These are phyloP conservation scores for Ephestia elutella DNA, from an alignment of 1,140 invertebrate species.

Conservation along the genomic window DNA sequence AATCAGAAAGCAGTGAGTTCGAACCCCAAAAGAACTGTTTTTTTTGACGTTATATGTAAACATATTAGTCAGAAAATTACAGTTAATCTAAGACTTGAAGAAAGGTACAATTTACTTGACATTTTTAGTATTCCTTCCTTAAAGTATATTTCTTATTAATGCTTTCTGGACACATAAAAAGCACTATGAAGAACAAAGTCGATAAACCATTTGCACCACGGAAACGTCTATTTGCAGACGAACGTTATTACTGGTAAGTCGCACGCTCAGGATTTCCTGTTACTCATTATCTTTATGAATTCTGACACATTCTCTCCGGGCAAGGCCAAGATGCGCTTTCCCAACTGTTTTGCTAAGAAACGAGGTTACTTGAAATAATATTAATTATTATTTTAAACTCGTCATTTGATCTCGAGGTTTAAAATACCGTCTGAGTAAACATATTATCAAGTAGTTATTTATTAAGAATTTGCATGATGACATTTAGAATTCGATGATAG, in stretches of 20 bases:
- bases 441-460: too few species aligned
- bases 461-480: too few species aligned
- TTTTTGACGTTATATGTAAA: too few species aligned
- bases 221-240: neutral
- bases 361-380: slow-evolving; percentile 1
- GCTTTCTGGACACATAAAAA: neutral
- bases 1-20: too few species aligned
- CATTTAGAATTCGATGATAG: too few species aligned
- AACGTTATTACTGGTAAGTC: neutral
- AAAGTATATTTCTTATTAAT: too few species aligned
- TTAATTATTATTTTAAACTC: neutral
- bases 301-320: neutral
- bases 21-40: neutral
- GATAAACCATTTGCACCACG: neutral
- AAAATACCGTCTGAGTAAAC: neutral
- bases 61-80: too few species aligned
- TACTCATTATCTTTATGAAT: neutral
- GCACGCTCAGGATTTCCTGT: neutral
- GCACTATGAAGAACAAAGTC: neutral
- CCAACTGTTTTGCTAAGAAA: slow-evolving; percentile 3
- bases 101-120: too few species aligned
- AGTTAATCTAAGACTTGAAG: too few species aligned
- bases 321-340: slow-evolving; percentile 2
- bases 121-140: too few species aligned
- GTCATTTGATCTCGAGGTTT: neutral